A percentile compares a stretch with the other conserved stretches of the same genome.
These are phyloP conservation scores for Lithobates sylvaticus DNA, from an alignment of 2,797 vertebrate genomes.

Conservation along the genomic window DNA sequence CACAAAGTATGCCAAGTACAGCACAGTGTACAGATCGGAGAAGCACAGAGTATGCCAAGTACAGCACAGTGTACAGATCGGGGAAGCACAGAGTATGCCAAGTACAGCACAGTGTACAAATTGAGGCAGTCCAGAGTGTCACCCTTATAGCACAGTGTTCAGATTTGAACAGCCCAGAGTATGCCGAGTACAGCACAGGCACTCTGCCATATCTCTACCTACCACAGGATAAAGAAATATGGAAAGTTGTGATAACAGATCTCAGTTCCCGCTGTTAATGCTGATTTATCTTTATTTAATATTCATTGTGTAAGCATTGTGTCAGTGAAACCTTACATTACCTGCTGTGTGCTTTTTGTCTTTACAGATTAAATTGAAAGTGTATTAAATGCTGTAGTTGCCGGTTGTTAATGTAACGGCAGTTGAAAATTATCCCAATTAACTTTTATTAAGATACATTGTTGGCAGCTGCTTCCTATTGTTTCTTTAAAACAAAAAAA, in stretches of 20 bases:
- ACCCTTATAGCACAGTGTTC: too few relatives aligned
- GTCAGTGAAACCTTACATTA: neutral
- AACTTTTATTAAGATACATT: constrained; percentile 44
- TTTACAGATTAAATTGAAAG: constrained; percentile 15
- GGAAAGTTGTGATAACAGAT: neutral
- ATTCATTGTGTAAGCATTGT: neutral
- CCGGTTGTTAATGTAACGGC: constrained; percentile 2
- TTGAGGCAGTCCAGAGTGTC: too few relatives aligned
- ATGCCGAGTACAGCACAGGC: too few relatives aligned
- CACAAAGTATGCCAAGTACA: too few relatives aligned
- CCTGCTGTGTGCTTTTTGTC: neutral
- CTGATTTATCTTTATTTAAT: constrained; percentile 17
- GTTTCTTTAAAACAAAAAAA: neutral
- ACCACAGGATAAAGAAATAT: neutral
- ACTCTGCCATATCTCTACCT: neutral
- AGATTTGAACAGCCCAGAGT: too few relatives aligned
- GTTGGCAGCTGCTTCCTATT: neutral
- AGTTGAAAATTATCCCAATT: neutral
- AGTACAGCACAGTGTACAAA: too few relatives aligned
- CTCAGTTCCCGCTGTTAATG: neutral
- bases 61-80: too few relatives aligned
- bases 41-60: too few relatives aligned
- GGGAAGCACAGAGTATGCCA: too few relatives aligned
- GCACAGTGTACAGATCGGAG: too few relatives aligned
- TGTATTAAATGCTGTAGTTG: neutral